A percentile compares a stretch with the other conserved stretches of the same genome.
These are phyloP conservation scores for Drosophila niveifrons DNA, from an alignment of 2,888 invertebrate genomes.

Conservation along the genomic window DNA sequence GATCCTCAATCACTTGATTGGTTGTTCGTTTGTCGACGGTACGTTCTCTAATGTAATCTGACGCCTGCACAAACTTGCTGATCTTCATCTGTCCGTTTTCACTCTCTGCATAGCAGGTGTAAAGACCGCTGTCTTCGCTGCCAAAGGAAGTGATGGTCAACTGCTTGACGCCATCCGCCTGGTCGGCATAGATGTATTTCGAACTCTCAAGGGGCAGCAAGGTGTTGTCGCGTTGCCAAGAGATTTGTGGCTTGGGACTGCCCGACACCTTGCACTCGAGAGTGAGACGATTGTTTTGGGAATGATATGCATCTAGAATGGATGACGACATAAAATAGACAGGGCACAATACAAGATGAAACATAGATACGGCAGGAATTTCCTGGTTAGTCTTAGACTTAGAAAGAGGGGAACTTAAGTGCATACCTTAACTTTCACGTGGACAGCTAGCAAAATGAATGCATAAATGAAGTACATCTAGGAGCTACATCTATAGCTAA, in stretches of 20 bases:
- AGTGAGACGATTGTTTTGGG: constrained; percentile 89
- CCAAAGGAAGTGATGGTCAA: constrained; percentile 89
- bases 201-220: constrained; percentile 86
- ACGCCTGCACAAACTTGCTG: constrained; percentile 83
- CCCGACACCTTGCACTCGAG: constrained; percentile 92
- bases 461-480: constrained; percentile 3
- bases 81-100: constrained; percentile 87
- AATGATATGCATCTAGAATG: constrained; percentile 88
- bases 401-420: constrained; percentile 21
- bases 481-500: constrained; percentile 3
- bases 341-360: constrained; percentile 44
- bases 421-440: constrained; percentile 49
- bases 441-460: constrained; percentile 35
- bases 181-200: constrained; percentile 88
- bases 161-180: constrained; percentile 90
- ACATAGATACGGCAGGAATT: constrained; percentile 28
- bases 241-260: constrained; percentile 89
- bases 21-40: constrained; percentile 59
- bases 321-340: constrained; percentile 36
- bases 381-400: constrained; percentile 6
- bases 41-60: constrained; percentile 79
- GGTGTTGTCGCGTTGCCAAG: constrained; percentile 89
- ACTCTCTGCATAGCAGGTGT: constrained; percentile 92
- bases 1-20: constrained; percentile 48
- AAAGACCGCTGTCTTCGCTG: constrained; percentile 89